Conservation (phyloP, 1,140 invertebrate species). For the Stegodyphus mimosarum region DNA sequence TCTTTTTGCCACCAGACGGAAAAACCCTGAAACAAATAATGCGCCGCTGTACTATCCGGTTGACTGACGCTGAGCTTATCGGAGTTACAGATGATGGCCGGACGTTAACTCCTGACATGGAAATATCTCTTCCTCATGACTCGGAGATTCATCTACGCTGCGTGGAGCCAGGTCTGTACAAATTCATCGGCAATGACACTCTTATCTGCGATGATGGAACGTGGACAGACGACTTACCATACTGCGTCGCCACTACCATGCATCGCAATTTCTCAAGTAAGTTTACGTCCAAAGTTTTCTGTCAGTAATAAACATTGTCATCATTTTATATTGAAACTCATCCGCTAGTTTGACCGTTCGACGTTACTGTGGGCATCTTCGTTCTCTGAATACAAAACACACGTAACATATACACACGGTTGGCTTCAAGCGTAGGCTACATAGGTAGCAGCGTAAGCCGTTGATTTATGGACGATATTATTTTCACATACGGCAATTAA, state of each 20-base stretch:
- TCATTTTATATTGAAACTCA: not conserved
- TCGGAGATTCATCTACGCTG: conserved; percentile 72
- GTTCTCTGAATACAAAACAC: no score
- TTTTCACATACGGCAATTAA: no score
- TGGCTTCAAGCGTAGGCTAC: no score
- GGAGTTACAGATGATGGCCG: conserved; percentile 13
- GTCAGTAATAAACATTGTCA: not conserved
- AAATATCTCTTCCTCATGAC: conserved; percentile 37
- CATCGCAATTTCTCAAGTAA: conserved; percentile 83
- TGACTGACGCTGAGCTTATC: conserved; percentile 38
- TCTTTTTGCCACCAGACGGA: not conserved
- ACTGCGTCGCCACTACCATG: conserved; percentile 82
- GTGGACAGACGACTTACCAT: conserved; percentile 79
- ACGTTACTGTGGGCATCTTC: not conserved
- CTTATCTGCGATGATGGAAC: conserved; percentile 81
- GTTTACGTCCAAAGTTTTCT: not conserved
- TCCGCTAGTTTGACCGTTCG: not conserved
- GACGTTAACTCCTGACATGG: conserved; percentile 12
- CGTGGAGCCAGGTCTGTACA: conserved; percentile 84
- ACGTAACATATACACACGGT: no score
- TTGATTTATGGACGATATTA: no score
- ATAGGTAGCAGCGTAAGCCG: no score
- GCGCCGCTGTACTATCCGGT: conserved; percentile 21
- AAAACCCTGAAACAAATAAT: conserved; percentile 4
- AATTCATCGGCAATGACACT: conserved; percentile 77